These are phyloP conservation scores for Lanius ludovicianus DNA, from an alignment of 2,113 vertebrate species.

Conservation along the genomic window DNA sequence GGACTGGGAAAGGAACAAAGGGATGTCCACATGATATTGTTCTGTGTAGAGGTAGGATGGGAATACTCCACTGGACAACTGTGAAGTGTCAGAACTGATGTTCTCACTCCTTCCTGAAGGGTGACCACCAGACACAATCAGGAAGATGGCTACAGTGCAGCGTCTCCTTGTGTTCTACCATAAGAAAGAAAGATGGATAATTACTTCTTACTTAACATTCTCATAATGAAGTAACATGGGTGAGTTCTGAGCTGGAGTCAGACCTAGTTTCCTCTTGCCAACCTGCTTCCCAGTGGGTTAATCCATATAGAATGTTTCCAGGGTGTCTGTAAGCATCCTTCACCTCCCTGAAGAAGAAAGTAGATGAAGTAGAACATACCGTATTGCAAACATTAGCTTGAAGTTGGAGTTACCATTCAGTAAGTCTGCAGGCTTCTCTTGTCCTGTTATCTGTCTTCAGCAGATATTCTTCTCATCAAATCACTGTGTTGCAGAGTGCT, in stretches of 20 bases:
- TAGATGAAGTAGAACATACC: not conserved
- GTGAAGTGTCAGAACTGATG: not conserved
- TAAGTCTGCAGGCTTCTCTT: not conserved
- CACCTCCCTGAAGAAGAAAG: not conserved
- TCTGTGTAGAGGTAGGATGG: not conserved
- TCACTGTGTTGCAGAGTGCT: not conserved
- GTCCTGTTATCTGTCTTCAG: slow-evolving; percentile 1
- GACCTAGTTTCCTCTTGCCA: not conserved
- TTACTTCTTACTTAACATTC: not conserved
- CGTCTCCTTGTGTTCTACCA: not conserved
- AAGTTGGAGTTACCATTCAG: not conserved
- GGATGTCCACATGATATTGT: not conserved
- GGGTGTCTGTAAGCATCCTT: not conserved
- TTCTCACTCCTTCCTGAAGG: not conserved
- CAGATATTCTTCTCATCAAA: slow-evolving; percentile 31
- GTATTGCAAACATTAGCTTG: not conserved
- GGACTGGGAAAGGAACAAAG: not conserved
- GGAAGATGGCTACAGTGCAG: not conserved
- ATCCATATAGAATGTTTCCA: not conserved
- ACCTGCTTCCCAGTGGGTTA: not conserved
- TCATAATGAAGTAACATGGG: not conserved
- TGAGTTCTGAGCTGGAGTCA: not conserved
- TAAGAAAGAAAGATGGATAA: not conserved
- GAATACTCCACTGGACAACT: not conserved
- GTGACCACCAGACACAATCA: not conserved